Conservation (phyloP, 2,113 vertebrate genomes). For the Nothoprocta perdicaria region DNA sequence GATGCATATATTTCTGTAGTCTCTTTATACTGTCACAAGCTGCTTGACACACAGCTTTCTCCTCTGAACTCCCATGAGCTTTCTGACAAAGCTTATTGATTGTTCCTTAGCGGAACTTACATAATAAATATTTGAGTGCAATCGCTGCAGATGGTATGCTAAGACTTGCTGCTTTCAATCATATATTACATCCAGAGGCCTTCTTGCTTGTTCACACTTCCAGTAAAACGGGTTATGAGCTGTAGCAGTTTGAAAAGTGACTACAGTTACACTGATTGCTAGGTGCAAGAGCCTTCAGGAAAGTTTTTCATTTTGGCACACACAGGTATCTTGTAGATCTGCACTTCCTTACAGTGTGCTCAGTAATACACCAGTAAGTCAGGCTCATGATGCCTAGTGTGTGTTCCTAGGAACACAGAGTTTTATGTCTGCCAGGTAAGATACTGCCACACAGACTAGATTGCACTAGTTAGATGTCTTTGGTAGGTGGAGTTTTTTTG, state of each 20-base stretch:
- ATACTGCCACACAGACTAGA: constrained; percentile 8
- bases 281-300: constrained; percentile 9
- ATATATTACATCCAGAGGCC: constrained; percentile 11
- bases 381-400: background rate
- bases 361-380: background rate
- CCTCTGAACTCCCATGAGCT: constrained; percentile 34
- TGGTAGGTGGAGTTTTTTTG: background rate
- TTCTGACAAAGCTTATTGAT: constrained; percentile 37
- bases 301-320: background rate
- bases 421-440: background rate
- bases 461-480: constrained; percentile 3
- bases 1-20: constrained; percentile 37
- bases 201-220: constrained; percentile 32
- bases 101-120: constrained; percentile 34
- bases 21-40: constrained; percentile 45
- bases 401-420: background rate
- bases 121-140: constrained; percentile 41
- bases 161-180: constrained; percentile 10
- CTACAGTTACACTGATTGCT: background rate
- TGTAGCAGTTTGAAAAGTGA: constrained; percentile 2
- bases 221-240: constrained; percentile 22
- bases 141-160: constrained; percentile 31
- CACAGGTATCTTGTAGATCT: background rate
- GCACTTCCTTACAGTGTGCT: background rate
- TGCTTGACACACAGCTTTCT: constrained; percentile 33